Evolutionary conservation across 2,797 vertebrate species (phyloP), one percentile per base, ranked within the genome.

Genomic region (Dipus sagitta): DNA sequence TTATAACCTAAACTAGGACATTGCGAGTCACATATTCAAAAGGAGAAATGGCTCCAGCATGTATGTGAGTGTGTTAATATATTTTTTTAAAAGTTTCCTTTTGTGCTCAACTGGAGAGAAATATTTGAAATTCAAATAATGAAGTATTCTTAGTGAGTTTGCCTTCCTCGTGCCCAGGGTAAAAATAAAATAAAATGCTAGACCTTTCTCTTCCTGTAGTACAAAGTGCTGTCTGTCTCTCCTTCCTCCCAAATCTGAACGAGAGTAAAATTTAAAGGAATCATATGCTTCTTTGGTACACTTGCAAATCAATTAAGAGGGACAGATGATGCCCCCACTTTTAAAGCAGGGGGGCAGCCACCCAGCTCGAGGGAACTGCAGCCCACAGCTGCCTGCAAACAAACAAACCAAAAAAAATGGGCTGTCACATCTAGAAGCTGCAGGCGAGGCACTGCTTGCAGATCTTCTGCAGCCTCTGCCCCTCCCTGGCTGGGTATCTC

Each of bases 41-140:
- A 80, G 93, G 88, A 96, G 93, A 93, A 94, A 92, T 42, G 75
- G 75, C 81, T 94, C 9, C 14, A 65, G 67, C 75, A 20, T 17
- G 42, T 52, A 24, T 71, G 88, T 80, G 92, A 62, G 28, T 68
- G 83, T 93, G 93, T 90, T 96, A 72, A 79, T 95, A 87, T 94
- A 30, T 89, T 93, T 94, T 96, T 95, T 96, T 88, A 88, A n/a
- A 86, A 94, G 58, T 10, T 3, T 96, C 95, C 95, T 90, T 98
- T 98, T 95, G 54, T 93, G 96, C 88, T 93, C 77, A 80, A 94
- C 95, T 95, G 21, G 8, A 92, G 87, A 96, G 94, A 90, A 96
- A 74, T 94, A 93, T 94, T 97, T 97, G 94, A 97, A 98, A 97
- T 97, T 97, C 96, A 97, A 98, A 96, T 97, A 97, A 97, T 94